Evolutionary conservation across 2,797 vertebrate species (phyloP), one percentile per base, ranked within the genome.

Genomic region (Pipistrellus pygmaeus): DNA sequence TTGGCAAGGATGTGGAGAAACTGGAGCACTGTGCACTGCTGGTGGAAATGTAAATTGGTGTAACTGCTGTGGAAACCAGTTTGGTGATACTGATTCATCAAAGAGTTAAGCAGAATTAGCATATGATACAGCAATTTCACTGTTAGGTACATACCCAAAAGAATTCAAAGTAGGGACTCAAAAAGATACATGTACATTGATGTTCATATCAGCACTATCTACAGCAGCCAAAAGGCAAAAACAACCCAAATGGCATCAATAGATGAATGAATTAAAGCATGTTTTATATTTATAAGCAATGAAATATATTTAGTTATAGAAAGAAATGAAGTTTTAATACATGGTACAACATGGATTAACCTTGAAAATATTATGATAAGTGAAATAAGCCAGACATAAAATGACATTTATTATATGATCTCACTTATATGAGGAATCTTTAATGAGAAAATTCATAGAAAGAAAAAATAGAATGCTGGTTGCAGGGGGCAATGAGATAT

Each of bases 401-500:
- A 46, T 41, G 23, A 82, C 8, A 77, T 20, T 30, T 76, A 78
- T n/a, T 55, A 9, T 46, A 46, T 73, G 55, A 46, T 30, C 35
- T 27, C n/a, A 75, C 7, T 83, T 69, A 76, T n/a, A 46, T 8
- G 18, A 77, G 41, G 13, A 71, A 71, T 1, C 32, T 57, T 55
- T 69, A 91, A 68, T 18, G 48, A 46, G 35, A n/a, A 95, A 80
- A 78, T 83, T 85, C 48, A 25, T 48, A 88, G n/a, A 23, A 14
- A 72, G 32, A 71, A 8, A 83, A 89, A 75, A 21, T 30, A 46
- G 32, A 46, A 83, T 4, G 48, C 30, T 35, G 25, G 21, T 60
- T 91, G 12, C 30, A 38, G 81, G 32, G 27, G 8, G 2, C 3
- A 8, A 82, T n/a, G 9, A 13, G 8, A 20, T 13, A 51, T n/a